Evolutionary conservation across 2,113 vertebrate genomes (phyloP).

Genomic region (Hippoglossus stenolepis): DNA sequence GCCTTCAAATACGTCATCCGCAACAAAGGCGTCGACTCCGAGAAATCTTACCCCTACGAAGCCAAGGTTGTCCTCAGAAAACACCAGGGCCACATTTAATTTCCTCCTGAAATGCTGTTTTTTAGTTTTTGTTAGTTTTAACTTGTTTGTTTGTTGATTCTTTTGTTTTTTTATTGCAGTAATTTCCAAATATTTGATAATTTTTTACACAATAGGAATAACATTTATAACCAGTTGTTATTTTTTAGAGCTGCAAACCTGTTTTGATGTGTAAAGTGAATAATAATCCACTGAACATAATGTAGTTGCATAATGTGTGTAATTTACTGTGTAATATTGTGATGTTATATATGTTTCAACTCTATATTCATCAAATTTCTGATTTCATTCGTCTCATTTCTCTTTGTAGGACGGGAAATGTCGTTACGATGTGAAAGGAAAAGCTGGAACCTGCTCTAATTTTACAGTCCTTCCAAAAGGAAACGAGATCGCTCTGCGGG

Average conservation of each 20-base stretch:
- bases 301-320: too few species aligned
- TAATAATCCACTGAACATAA: too few species aligned
- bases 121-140: too few species aligned
- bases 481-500: slow-evolving; percentile 72
- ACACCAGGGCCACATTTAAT: not conserved
- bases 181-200: too few species aligned
- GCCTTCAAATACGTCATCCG: slow-evolving; percentile 87
- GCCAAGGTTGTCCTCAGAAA: slow-evolving; percentile 75
- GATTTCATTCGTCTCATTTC: not conserved
- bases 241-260: too few species aligned
- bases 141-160: not conserved
- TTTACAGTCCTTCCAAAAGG: slow-evolving; percentile 65
- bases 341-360: too few species aligned
- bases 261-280: too few species aligned
- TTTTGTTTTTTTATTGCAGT: not conserved
- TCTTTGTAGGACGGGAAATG: slow-evolving; percentile 72
- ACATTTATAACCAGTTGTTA: too few species aligned
- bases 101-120: too few species aligned
- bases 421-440: slow-evolving; percentile 68
- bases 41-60: slow-evolving; percentile 87
- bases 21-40: slow-evolving; percentile 88
- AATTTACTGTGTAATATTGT: too few species aligned
- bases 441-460: slow-evolving; percentile 66
- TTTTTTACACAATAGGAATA: not conserved
- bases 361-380: not conserved